These are phyloP conservation scores for Poecilia velifera DNA, from an alignment of 2,797 vertebrate species.

Conservation along the genomic window DNA sequence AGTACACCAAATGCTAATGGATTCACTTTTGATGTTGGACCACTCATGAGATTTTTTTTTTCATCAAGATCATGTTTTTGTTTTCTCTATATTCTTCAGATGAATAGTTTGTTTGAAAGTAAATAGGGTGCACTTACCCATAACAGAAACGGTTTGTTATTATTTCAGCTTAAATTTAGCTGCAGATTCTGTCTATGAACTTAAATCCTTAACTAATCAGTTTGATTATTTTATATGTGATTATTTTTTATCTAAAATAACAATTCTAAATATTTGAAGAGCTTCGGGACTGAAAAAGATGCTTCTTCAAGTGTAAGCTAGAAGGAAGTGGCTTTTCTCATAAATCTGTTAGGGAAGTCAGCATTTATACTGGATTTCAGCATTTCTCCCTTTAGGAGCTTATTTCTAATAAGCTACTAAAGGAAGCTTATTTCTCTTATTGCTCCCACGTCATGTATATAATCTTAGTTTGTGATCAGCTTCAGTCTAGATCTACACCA, in stretches of 20 bases:
- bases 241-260: not conserved
- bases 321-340: not conserved
- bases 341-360: not conserved
- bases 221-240: not conserved
- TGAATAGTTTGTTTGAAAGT: not conserved
- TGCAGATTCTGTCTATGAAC: not conserved
- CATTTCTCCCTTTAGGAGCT: constrained; percentile 22
- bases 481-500: constrained; percentile 26
- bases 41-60: not conserved
- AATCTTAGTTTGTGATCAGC: constrained; percentile 39
- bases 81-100: not conserved
- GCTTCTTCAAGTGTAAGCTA: no score
- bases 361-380: not conserved
- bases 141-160: not conserved
- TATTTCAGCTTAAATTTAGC: not conserved
- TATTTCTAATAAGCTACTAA: constrained; percentile 38
- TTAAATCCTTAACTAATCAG: not conserved
- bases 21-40: not conserved
- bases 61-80: not conserved
- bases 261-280: not conserved
- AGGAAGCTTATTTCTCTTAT: constrained; percentile 27
- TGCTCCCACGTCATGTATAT: constrained; percentile 47
- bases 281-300: not conserved
- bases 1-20: not conserved
- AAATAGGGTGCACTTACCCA: not conserved